Evolutionary conservation across 2,113 vertebrate genomes (phyloP).

Genomic region (Rhodinocichla rosea): DNA sequence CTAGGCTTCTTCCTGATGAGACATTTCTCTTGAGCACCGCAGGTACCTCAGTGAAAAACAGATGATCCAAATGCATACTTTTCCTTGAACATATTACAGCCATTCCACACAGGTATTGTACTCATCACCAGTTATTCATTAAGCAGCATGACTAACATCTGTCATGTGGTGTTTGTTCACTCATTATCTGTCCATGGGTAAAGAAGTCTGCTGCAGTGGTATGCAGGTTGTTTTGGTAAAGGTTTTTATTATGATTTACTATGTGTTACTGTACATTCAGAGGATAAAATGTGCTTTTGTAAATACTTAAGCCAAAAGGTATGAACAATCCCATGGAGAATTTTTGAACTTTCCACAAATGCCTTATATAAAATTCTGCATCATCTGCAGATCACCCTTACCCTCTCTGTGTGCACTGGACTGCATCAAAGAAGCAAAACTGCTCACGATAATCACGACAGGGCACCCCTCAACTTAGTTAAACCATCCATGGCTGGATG

Average conservation of each 20-base stretch:
- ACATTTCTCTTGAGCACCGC: not conserved
- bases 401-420: not conserved
- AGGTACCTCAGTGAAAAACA: constrained; percentile 6
- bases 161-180: constrained; percentile 62
- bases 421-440: not conserved
- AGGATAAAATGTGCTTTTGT: not conserved
- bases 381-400: not conserved
- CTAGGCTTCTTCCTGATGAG: not conserved
- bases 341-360: not conserved
- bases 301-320: not conserved
- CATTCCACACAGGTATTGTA: constrained; percentile 48
- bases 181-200: constrained; percentile 51
- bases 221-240: constrained; percentile 36
- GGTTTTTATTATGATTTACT: not conserved
- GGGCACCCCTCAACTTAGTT: not conserved
- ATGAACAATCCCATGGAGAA: not conserved
- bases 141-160: constrained; percentile 58
- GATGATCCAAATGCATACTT: constrained; percentile 4
- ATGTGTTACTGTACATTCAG: not conserved
- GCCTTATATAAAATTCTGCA: not conserved
- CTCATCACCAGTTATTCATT: constrained; percentile 67
- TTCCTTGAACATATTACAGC: constrained; percentile 17
- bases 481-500: not conserved
- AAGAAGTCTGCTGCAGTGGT: constrained; percentile 49
- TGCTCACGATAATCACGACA: not conserved